phyloP scores from a whole-genome alignment of 2,888 invertebrate species.

The Papilio elwesi region DNA sequence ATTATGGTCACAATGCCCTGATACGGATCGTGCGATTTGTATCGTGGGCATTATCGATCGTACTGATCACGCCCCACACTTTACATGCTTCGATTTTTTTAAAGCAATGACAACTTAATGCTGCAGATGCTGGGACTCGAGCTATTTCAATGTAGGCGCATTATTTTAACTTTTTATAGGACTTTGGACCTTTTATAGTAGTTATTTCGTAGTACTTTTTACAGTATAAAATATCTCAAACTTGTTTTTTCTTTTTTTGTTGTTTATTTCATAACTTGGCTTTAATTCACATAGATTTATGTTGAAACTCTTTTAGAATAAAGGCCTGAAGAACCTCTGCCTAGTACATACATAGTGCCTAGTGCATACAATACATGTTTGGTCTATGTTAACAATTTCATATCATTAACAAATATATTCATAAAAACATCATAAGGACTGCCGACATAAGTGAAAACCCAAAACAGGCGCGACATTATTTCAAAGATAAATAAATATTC shows the following conservation, averaged over 20 bases:
- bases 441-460: too few species aligned
- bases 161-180: background rate
- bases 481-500: too few species aligned
- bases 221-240: background rate
- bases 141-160: background rate
- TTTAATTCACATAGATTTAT: background rate
- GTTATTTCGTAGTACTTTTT: background rate
- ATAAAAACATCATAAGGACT: too few species aligned
- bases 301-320: background rate
- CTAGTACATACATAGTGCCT: too few species aligned
- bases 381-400: too few species aligned
- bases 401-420: too few species aligned
- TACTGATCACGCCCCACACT: slow-evolving; percentile 47
- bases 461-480: too few species aligned
- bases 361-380: too few species aligned
- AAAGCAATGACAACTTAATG: slow-evolving; percentile 31
- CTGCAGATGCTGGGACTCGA: slow-evolving; percentile 2
- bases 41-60: slow-evolving; percentile 51
- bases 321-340: background rate
- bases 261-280: background rate
- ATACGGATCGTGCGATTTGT: slow-evolving; percentile 50
- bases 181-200: background rate
- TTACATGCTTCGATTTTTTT: slow-evolving; percentile 32
- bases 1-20: slow-evolving; percentile 38
- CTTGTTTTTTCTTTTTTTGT: background rate